These are phyloP conservation scores for Dipodomys stephensi DNA, from an alignment of 2,113 vertebrate species.

Conservation along the genomic window DNA sequence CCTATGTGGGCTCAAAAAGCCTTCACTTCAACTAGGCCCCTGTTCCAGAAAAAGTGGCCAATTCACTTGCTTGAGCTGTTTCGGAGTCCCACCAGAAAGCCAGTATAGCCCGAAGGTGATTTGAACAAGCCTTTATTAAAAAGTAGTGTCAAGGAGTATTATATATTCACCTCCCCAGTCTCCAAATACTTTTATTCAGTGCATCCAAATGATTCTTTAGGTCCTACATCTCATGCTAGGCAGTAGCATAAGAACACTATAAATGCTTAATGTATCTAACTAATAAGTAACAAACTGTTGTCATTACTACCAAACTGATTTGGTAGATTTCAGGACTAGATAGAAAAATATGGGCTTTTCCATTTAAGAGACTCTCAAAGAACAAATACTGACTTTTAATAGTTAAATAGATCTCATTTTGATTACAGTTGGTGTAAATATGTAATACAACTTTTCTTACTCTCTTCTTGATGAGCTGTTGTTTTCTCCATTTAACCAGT, in stretches of 20 bases:
- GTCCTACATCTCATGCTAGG: not conserved
- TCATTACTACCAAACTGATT: not conserved
- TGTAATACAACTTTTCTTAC: not conserved
- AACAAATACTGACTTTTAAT: not conserved
- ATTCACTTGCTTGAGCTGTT: no score
- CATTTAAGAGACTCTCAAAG: not conserved
- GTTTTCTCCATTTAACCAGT: not conserved
- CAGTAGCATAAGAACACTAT: not conserved
- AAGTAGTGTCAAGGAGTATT: not conserved
- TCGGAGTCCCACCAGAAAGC: accelerated
- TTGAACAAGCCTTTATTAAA: not conserved
- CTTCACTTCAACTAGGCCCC: no score
- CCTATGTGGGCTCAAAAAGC: not conserved
- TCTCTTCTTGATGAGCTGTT: not conserved
- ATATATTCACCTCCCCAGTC: not conserved
- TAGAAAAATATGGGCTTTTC: not conserved
- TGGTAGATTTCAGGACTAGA: not conserved
- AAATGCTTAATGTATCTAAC: not conserved
- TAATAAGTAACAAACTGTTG: not conserved
- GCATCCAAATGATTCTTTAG: not conserved
- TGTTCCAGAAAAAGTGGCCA: not conserved
- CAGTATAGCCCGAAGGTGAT: accelerated
- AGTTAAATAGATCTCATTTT: not conserved
- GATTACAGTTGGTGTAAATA: not conserved
- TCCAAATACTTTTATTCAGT: not conserved